Evolutionary conservation across 1,140 invertebrate species (phyloP).

Genomic region (Agrypnia vestita): DNA sequence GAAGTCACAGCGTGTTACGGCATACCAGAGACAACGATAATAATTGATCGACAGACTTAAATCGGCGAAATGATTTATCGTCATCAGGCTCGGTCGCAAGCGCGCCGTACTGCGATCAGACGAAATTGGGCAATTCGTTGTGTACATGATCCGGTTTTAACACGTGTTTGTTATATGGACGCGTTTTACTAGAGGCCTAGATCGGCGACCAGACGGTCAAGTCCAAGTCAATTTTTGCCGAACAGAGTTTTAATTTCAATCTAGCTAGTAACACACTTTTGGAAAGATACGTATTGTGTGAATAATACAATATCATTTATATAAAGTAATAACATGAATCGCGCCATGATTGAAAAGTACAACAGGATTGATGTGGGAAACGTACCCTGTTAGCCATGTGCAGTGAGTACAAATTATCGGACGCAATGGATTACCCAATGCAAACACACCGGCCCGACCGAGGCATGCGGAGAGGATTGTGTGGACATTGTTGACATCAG

Average conservation of each 20-base stretch:
- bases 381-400: not conserved
- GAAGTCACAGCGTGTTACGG: conserved; percentile 20
- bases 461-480: not conserved
- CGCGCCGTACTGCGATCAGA: not conserved
- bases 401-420: conserved; percentile 8
- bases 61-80: conserved; percentile 33
- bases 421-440: conserved; percentile 5
- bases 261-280: no score
- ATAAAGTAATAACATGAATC: no score
- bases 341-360: no score
- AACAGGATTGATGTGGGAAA: no score
- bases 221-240: no score
- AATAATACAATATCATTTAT: no score
- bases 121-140: conserved; percentile 12
- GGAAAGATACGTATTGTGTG: no score
- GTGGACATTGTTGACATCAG: conserved; percentile 16
- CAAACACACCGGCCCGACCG: conserved; percentile 8
- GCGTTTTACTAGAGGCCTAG: not conserved
- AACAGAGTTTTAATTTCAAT: no score
- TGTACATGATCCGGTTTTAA: conserved; percentile 16
- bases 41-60: conserved; percentile 39
- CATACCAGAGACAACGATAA: conserved; percentile 21
- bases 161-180: conserved; percentile 19
- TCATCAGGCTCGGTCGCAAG: not conserved
- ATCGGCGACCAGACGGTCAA: not conserved